These are phyloP conservation scores for Trinorchestia longiramus DNA, from an alignment of 1,140 invertebrate genomes.

Conservation along the genomic window DNA sequence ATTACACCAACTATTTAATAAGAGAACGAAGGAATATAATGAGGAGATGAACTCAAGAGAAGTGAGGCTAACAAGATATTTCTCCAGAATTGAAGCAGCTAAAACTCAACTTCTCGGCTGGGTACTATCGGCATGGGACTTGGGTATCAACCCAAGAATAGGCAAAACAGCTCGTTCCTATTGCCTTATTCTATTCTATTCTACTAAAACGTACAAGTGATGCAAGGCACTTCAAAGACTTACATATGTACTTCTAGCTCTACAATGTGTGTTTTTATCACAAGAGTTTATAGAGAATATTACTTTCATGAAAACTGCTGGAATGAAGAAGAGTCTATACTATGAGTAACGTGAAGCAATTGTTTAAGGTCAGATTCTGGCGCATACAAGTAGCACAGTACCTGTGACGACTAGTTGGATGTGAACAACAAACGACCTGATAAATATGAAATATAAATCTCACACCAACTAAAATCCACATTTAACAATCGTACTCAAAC, in stretches of 20 bases:
- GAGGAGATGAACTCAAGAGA: too few species aligned
- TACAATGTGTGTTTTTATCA: neutral
- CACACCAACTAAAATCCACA: neutral
- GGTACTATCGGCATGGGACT: too few species aligned
- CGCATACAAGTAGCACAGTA: neutral
- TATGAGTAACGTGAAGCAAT: neutral
- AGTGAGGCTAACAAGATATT: neutral
- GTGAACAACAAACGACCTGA: neutral
- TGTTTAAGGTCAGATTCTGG: neutral
- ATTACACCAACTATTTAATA: too few species aligned
- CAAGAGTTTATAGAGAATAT: neutral
- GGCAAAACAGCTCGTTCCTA: too few species aligned
- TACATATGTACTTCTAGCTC: neutral
- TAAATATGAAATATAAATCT: neutral
- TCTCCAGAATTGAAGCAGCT: neutral
- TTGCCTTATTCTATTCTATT: too few species aligned
- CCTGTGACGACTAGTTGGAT: neutral
- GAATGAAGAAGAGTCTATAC: neutral
- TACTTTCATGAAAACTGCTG: neutral
- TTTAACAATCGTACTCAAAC: neutral
- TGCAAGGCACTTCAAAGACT: neutral
- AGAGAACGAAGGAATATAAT: too few species aligned
- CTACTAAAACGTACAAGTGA: neutral
- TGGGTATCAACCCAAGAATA: too few species aligned
- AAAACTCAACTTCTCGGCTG: neutral